These are phyloP conservation scores for Protonemura montana DNA, from an alignment of 2,888 invertebrate species.

Conservation along the genomic window DNA sequence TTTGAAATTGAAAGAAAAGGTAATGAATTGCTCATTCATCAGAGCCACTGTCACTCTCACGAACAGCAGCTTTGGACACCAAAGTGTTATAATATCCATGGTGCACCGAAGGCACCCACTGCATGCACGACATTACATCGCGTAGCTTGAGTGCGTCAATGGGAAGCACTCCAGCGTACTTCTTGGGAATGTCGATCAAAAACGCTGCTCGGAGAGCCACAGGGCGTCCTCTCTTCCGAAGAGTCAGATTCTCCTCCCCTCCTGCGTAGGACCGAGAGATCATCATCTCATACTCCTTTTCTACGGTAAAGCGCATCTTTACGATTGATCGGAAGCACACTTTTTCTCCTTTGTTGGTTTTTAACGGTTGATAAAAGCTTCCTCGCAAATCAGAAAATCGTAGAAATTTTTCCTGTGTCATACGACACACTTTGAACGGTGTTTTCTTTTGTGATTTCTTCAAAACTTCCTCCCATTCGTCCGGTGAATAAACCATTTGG, in stretches of 20 bases:
- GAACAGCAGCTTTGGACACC: not conserved
- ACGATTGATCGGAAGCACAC: no score
- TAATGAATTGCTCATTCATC: no score
- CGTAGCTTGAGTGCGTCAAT: not conserved
- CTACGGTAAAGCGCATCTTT: no score
- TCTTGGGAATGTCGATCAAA: not conserved
- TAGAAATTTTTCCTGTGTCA: no score
- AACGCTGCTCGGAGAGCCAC: not conserved
- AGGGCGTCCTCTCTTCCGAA: not conserved
- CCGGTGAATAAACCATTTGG: not conserved
- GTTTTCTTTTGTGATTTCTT: not conserved
- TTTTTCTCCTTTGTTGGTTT: no score
- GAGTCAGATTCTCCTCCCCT: not conserved
- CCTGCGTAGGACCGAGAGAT: not conserved
- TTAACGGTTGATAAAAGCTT: not conserved
- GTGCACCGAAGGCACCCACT: not conserved
- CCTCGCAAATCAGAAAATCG: not conserved
- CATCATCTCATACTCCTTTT: no score
- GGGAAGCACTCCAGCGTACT: not conserved
- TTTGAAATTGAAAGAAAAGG: no score
- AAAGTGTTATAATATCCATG: not conserved
- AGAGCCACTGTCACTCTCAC: no score
- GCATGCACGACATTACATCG: not conserved
- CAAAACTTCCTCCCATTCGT: not conserved
- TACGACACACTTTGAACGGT: not conserved